phyloP scores from a whole-genome alignment of 64 coral and sea anemone species.

The Actinia tenebrosa region DNA sequence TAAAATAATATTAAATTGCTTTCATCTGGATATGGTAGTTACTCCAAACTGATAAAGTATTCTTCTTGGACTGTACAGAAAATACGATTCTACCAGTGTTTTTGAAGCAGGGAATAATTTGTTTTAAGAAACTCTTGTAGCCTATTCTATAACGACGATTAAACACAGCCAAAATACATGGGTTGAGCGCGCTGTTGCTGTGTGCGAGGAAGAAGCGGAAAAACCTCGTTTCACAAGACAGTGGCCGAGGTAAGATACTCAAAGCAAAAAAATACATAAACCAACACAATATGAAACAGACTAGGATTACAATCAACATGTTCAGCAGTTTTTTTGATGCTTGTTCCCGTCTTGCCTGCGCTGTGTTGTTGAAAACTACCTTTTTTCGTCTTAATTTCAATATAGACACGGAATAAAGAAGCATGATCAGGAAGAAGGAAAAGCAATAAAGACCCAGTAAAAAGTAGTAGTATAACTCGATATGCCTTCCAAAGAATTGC shows the following conservation, averaged over 20 bases:
- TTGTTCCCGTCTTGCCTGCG: background rate
- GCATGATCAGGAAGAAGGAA: background rate
- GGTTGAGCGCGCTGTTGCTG: background rate
- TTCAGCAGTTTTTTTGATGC: background rate
- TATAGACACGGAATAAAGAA: background rate
- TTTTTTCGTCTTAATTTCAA: background rate
- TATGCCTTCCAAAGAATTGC: background rate
- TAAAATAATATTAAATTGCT: no score
- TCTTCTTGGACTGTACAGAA: background rate
- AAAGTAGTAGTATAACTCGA: background rate
- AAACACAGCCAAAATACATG: background rate
- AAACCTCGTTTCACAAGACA: background rate
- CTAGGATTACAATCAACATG: background rate
- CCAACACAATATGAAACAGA: slow-evolving; percentile 9
- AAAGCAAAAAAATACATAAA: slow-evolving; percentile 8
- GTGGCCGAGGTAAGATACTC: background rate
- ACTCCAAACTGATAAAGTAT: background rate
- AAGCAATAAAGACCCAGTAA: background rate
- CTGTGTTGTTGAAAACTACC: background rate
- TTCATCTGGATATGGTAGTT: background rate
- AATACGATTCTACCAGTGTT: background rate
- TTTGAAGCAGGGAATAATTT: background rate
- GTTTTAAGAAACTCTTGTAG: background rate
- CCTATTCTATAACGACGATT: background rate
- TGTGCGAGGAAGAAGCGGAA: background rate